These are phyloP conservation scores for Hylyphantes graminicola DNA, from an alignment of 1,140 invertebrate species.

Conservation along the genomic window DNA sequence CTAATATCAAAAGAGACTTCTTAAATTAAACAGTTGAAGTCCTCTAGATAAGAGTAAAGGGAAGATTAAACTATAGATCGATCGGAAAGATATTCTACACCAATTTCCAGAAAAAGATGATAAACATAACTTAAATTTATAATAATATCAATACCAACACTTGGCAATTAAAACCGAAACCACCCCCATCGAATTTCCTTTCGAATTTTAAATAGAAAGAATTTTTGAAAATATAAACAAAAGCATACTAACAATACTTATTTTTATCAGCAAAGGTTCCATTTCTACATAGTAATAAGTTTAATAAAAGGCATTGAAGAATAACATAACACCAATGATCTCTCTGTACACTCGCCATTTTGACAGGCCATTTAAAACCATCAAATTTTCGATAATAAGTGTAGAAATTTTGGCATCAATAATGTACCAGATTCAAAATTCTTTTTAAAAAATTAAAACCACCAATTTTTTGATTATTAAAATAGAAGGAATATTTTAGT, in stretches of 20 bases:
- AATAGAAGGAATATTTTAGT: no score
- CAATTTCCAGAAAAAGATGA: no score
- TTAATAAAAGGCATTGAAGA: slow-evolving; percentile 58
- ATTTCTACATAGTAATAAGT: slow-evolving; percentile 57
- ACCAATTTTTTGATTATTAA: neutral
- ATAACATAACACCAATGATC: slow-evolving; percentile 60
- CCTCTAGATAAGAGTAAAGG: no score
- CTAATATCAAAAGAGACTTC: no score
- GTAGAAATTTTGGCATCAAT: neutral
- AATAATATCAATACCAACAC: no score
- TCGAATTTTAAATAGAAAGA: neutral
- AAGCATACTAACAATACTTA: slow-evolving; percentile 56
- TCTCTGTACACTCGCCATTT: slow-evolving; percentile 61
- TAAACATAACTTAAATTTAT: no score
- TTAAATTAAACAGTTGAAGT: no score
- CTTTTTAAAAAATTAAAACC: neutral
- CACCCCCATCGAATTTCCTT: neutral
- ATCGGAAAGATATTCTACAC: no score
- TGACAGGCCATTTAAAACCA: slow-evolving; percentile 51
- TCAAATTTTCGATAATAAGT: neutral
- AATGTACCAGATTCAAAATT: neutral
- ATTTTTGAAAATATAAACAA: neutral
- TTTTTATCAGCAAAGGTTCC: slow-evolving; percentile 59
- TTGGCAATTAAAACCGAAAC: neutral
- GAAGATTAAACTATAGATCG: no score